Percentiles rank a stretch among this genome's conserved stretches.
phyloP scores from a whole-genome alignment of 1,140 invertebrate genomes.

The Wasmannia auropunctata region DNA sequence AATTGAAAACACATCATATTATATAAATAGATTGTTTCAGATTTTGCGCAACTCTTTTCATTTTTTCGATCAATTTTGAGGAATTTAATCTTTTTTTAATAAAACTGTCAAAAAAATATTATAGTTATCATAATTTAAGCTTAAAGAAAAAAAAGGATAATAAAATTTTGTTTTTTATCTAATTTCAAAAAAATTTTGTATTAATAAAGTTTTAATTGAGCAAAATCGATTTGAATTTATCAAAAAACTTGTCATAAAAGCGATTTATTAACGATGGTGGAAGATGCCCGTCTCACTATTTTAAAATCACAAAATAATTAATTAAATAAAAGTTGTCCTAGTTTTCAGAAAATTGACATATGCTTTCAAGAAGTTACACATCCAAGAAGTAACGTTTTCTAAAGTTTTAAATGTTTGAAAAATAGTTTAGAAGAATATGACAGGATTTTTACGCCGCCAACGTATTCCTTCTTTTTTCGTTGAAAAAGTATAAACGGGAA shows the following conservation, averaged over 20 bases:
- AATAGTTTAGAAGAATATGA: neutral
- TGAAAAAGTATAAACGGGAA: neutral
- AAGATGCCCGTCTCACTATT: neutral
- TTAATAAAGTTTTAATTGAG: neutral
- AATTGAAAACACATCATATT: neutral
- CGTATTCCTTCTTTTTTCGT: neutral
- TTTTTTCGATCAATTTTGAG: neutral
- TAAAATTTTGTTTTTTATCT: neutral
- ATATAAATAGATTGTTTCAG: neutral
- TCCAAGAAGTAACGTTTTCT: neutral
- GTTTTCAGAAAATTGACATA: constrained; percentile 10
- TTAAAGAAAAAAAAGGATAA: neutral
- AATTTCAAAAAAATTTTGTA: neutral
- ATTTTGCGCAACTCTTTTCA: neutral
- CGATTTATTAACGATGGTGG: neutral
- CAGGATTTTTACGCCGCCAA: neutral
- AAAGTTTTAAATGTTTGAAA: neutral
- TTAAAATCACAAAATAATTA: constrained; percentile 4
- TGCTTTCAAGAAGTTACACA: neutral
- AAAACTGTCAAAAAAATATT: neutral
- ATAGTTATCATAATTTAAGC: neutral
- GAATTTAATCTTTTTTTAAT: neutral
- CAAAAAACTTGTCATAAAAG: neutral
- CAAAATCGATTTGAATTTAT: neutral
- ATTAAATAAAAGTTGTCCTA: neutral